Base-by-base conservation (phyloP, 2,113 vertebrate species). In the Phoxinus phoxinus region DNA sequence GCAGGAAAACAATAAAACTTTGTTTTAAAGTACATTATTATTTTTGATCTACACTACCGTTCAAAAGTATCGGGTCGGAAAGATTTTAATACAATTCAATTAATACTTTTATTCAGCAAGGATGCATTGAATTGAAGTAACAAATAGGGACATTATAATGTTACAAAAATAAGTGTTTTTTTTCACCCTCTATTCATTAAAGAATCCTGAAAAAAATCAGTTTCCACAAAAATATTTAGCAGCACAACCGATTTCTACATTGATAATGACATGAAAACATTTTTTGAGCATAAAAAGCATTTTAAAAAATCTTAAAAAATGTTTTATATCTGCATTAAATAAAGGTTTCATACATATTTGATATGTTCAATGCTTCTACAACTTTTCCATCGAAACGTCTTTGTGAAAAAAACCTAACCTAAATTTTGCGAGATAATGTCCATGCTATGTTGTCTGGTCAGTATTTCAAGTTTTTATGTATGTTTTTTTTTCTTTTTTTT, bases 1-100 rank as follows among this genome's bases (percentile, higher is more conserved):
- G 83, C 85, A 72, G 80, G 84, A 89, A 90, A 86, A 85, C 88
- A 3, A 32, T 85, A 83, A 93, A 91, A 90, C 59, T 56, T 79
- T 77, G 73, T 78, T 79, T 82, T 82, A 71, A 46, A 10, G 5
- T 58, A 76, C 25, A 27, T 10, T 76, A 9, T 6, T 51, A 76
- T 56, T 76, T 23, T 56, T 76, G 25, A 30, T 67, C 30, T 19
- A 67, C 30, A 35, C 30, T 35, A 35, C 6, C 17, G 15, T 35
- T 35, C 1, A 35, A 67, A 67, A 67, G 17, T 37, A 23, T 11
- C 9, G 9, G 21, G 21, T n/a, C 35, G n/a, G 67, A 8, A 71
- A 41, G 35, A 2, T 23, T 12, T 71, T 0, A 23, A 56, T 56
- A 3, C 0, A 56, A 0, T n/a, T 72, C 23, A 41, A 13, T n/a